Evolutionary conservation across 2,113 vertebrate species (phyloP), one percentile per base, ranked within the genome.

Genomic region (Polyodon spathula): DNA sequence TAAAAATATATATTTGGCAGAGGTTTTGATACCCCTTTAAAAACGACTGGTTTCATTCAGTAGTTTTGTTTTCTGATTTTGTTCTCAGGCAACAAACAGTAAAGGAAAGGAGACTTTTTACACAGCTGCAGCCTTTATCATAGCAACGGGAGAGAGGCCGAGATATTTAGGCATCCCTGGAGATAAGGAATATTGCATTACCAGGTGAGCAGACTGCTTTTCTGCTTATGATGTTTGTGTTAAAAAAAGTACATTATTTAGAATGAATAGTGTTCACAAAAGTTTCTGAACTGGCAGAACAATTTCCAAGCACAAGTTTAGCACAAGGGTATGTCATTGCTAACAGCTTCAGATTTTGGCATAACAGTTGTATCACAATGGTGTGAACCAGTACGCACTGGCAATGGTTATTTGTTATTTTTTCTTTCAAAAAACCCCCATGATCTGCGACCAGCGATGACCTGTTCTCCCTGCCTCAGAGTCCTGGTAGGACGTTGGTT

Each of bases 161-260:
- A 84, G 84, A 8, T 93, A 90, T 65, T 68, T 77, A 61, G 84
- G 68, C 40, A 71, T 91, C 63, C 84, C 80, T 11, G 90, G 88
- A 39, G 90, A 87, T 68, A 84, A 65, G 58, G 85, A 94, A 37
- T 80, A 82, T 70, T 93, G 91, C 73, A 84, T 92, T 60, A 94
- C 83, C 80, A 92, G 92, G 87, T 91, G 64, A 3, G 37, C 37
- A 58, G 4, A 16, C 11, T 50, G n/a, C 3, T 14, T 5, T 37
- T 42, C 4, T 54, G 16, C n/a, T n/a, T n/a, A n/a, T n/a, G n/a
- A n/a, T n/a, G n/a, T n/a, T n/a, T n/a, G n/a, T n/a, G n/a, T n/a
- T 37, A 11, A 14, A 42, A 15, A 42, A 9, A 3, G 14, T n/a
- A 40, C 42, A 43, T 43, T 43, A 10, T 43, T n/a, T n/a, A n/a